Evolutionary conservation across 1,140 invertebrate genomes (phyloP), one percentile per base, ranked within the genome.

Genomic region (Neodiprion fabricii): DNA sequence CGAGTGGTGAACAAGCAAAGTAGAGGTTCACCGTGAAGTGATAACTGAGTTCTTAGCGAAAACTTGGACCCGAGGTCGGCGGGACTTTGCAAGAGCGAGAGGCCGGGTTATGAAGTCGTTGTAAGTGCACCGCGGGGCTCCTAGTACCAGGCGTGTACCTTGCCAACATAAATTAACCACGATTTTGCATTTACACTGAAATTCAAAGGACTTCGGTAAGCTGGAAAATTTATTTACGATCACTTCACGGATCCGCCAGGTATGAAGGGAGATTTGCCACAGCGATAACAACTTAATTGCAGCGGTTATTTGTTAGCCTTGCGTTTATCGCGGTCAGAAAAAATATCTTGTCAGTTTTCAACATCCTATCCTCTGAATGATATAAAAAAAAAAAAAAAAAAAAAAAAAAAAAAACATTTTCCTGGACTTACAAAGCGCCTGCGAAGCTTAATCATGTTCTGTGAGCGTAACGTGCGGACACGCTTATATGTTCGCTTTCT

Each of bases 141-240:
- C 83, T 72, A 78, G 74, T 77, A 72, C 80, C 78, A 78, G 82
- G 79, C 83, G 82, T 85, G 84, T 86, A 85, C 77, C 82, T 85
- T 82, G 85, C 84, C 83, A 83, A 79, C 81, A 85, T 86, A 85
- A 86, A 86, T 86, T 86, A 86, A 80, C 72, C 80, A 79, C 71
- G 83, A 84, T 86, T 85, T 86, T 85, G 80, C 84, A 86, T 86
- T 85, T 84, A 84, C 80, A 82, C 80, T 82, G 81, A 84, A 84
- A 84, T 83, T 75, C 77, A 68, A 77, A 77, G 66, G 70, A 71
- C 70, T 61, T 40, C 5, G 28, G 53, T 61, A 61, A 61, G 53
- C 53, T 61, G 53, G 53, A 17, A 61, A 61, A 61, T 17, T 61
- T 61, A 17, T 61, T 61, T 61, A 61, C 53, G 53, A 61, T 61